A percentile compares a stretch with the other conserved stretches of the same genome.
Conservation (phyloP, 2,797 vertebrate species). For the Sebastes miniatus region DNA sequence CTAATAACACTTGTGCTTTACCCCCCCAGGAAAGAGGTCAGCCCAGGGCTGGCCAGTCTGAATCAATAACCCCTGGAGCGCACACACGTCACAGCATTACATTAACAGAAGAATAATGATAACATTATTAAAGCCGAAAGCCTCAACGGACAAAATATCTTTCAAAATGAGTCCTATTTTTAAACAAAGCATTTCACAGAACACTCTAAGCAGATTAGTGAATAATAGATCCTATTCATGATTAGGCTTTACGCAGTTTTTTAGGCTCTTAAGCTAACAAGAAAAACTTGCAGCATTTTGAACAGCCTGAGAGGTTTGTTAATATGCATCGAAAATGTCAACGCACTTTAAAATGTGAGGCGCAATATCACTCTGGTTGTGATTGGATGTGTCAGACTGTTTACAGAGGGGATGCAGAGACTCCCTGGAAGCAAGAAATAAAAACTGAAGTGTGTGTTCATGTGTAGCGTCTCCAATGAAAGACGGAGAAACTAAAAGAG, state of each 20-base stretch:
- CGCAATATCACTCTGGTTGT: not conserved
- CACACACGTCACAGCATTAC: not conserved
- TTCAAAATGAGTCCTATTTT: not conserved
- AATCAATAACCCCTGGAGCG: conserved; percentile 28
- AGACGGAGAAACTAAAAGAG: not conserved
- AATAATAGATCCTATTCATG: conserved; percentile 34
- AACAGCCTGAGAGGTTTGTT: conserved; percentile 3
- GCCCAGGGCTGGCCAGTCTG: conserved; percentile 1
- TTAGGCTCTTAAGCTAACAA: not conserved
- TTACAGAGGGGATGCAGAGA: conserved; percentile 13
- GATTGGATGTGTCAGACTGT: conserved; percentile 12
- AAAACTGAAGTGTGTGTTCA: not conserved
- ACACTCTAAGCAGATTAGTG: conserved; percentile 56
- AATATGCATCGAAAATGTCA: not conserved
- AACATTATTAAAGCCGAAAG: not conserved
- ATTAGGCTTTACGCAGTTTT: conserved; percentile 12
- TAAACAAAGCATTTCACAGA: conserved; percentile 24
- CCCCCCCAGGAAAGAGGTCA: conserved; percentile 24
- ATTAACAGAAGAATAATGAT: not conserved
- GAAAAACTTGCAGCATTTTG: not conserved
- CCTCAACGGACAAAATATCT: not conserved
- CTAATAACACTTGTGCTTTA: conserved; percentile 23
- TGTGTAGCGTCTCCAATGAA: not conserved
- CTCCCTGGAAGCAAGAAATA: conserved; percentile 1
- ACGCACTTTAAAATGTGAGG: not conserved